phyloP scores from a whole-genome alignment of 2,888 invertebrate genomes.

The Caenorhabditis sulstoni region DNA sequence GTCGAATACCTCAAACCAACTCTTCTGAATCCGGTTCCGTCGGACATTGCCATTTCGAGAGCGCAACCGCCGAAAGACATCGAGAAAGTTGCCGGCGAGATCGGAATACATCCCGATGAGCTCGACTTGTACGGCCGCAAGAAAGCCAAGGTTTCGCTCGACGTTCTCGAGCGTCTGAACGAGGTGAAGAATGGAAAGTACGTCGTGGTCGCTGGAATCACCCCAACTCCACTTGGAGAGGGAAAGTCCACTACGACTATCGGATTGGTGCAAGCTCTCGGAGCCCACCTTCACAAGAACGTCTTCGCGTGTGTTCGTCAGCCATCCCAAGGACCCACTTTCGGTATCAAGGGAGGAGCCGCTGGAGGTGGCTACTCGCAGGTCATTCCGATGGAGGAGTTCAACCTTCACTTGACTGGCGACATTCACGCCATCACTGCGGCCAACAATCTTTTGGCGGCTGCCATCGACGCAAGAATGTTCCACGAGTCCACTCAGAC shows the following conservation, averaged over 20 bases:
- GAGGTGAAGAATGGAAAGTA: slow-evolving; percentile 89
- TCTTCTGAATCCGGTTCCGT: slow-evolving; percentile 87
- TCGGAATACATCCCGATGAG: slow-evolving; percentile 86
- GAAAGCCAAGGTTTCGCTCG: slow-evolving; percentile 93
- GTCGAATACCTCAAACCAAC: slow-evolving; percentile 69
- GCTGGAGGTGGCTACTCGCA: slow-evolving; percentile 97
- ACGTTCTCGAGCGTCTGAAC: slow-evolving; percentile 87
- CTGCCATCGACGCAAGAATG: slow-evolving; percentile 95
- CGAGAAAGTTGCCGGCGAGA: slow-evolving; percentile 75
- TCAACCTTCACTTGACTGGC: slow-evolving; percentile 94
- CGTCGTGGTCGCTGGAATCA: slow-evolving; percentile 95
- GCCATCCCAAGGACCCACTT: slow-evolving; percentile 98
- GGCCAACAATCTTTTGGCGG: slow-evolving; percentile 97
- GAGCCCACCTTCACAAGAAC: slow-evolving; percentile 88
- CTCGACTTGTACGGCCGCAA: slow-evolving; percentile 92
- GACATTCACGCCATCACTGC: slow-evolving; percentile 99
- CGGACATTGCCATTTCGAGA: slow-evolving; percentile 92
- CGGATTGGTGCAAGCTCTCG: slow-evolving; percentile 91
- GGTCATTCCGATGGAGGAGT: slow-evolving; percentile 99
- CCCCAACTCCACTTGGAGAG: slow-evolving; percentile 98
- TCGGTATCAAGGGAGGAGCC: slow-evolving; percentile 97
- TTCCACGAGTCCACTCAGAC: slow-evolving; percentile 96
- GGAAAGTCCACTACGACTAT: slow-evolving; percentile 97
- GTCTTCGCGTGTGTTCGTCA: slow-evolving; percentile 95
- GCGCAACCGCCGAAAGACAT: slow-evolving; percentile 82